A percentile compares a stretch with the other conserved stretches of the same genome.
Conservation (phyloP, 2,888 invertebrate species). For the Drosophila kanekoi region DNA sequence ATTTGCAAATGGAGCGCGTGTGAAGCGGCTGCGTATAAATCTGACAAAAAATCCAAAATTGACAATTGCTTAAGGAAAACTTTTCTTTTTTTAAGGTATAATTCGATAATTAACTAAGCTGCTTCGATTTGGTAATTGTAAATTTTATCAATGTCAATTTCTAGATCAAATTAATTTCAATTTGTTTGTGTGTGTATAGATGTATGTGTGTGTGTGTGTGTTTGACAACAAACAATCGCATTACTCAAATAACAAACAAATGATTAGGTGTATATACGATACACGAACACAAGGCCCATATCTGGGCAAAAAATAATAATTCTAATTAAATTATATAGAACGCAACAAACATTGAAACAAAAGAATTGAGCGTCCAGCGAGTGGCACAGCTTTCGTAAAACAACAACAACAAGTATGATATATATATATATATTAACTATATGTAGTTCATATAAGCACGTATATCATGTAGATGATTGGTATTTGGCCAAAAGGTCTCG, state of each 20-base stretch:
- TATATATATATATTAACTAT: conserved; percentile 14
- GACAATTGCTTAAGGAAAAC: conserved; percentile 69
- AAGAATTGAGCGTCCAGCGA: conserved; percentile 27
- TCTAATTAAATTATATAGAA: conserved; percentile 46
- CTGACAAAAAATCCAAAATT: conserved; percentile 56
- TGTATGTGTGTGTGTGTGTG: conserved; percentile 35
- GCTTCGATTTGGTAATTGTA: conserved; percentile 38
- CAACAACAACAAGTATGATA: conserved; percentile 44
- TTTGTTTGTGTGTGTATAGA: conserved; percentile 23
- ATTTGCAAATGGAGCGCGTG: conserved; percentile 29
- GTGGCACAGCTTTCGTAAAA: conserved; percentile 30
- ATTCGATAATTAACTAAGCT: conserved; percentile 26
- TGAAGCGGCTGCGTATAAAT: conserved; percentile 63
- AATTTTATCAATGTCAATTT: conserved; percentile 33
- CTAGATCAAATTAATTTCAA: conserved; percentile 29
- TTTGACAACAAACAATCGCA: conserved; percentile 68
- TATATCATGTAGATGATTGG: conserved; percentile 29
- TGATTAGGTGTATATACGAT: conserved; percentile 60
- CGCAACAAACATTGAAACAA: conserved; percentile 73
- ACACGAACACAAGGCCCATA: conserved; percentile 62
- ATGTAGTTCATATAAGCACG: conserved; percentile 27
- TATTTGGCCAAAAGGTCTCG: conserved; percentile 35
- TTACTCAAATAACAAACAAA: conserved; percentile 70
- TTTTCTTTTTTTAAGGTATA: conserved; percentile 32
- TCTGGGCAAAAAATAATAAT: conserved; percentile 15